These are phyloP conservation scores for Bubo bubo DNA, from an alignment of 2,113 vertebrate genomes.

Conservation along the genomic window DNA sequence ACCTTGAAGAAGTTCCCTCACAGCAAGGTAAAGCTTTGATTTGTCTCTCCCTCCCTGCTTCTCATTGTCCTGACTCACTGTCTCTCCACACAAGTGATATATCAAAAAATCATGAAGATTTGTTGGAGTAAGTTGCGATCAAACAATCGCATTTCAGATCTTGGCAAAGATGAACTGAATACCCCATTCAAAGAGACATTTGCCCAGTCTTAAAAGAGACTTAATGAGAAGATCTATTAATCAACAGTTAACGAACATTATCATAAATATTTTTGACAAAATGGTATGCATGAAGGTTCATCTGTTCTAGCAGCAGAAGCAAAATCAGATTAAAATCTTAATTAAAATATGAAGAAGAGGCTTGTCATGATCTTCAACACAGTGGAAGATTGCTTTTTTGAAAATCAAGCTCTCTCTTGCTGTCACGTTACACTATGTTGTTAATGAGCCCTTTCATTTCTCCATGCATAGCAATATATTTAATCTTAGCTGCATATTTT, in stretches of 20 bases:
- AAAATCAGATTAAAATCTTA: slow-evolving; percentile 61
- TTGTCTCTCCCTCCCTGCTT: not conserved
- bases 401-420: slow-evolving; percentile 25
- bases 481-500: slow-evolving; percentile 61
- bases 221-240: slow-evolving; percentile 12
- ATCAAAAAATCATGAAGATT: not conserved
- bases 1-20: not conserved
- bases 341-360: slow-evolving; percentile 51
- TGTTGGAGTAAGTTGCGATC: not conserved
- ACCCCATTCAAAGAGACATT: not conserved
- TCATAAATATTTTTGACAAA: slow-evolving; percentile 42
- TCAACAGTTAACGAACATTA: slow-evolving; percentile 24
- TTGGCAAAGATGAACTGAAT: not conserved
- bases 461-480: slow-evolving; percentile 46
- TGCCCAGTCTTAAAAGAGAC: not conserved
- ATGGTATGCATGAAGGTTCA: slow-evolving; percentile 14
- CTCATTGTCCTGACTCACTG: not conserved
- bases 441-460: slow-evolving; percentile 66
- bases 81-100: not conserved
- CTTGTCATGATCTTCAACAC: slow-evolving; percentile 22
- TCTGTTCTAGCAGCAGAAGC: slow-evolving; percentile 11
- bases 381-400: slow-evolving; percentile 23
- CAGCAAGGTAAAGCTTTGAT: not conserved
- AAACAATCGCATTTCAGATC: not conserved
- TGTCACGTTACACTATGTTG: slow-evolving; percentile 39